These are phyloP conservation scores for Camptogramma bilineatum DNA, from an alignment of 2,888 invertebrate genomes.

Conservation along the genomic window DNA sequence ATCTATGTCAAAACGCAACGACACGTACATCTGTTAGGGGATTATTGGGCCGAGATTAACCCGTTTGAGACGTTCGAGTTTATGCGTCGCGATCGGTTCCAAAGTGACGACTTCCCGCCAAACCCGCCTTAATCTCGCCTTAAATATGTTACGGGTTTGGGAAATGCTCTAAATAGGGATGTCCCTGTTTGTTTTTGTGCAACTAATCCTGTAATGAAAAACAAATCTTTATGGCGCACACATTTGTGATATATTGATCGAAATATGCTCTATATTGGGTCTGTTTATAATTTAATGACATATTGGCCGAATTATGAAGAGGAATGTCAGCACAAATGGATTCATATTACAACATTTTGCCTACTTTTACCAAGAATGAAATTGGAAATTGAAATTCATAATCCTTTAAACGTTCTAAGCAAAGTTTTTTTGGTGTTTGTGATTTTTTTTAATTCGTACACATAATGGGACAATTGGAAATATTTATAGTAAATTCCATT, in stretches of 20 bases:
- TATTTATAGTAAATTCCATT: conserved; percentile 70
- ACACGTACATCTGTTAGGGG: conserved; percentile 83
- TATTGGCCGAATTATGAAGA: background rate
- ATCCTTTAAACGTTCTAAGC: conserved; percentile 49
- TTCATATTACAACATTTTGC: background rate
- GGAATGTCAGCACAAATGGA: background rate
- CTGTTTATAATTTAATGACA: background rate
- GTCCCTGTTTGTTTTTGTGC: conserved; percentile 62
- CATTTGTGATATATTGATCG: conserved; percentile 27
- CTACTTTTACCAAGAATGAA: background rate
- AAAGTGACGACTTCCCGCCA: conserved; percentile 76
- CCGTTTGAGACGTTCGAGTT: conserved; percentile 72
- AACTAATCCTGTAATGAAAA: conserved; percentile 55
- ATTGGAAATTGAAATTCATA: conserved; percentile 34
- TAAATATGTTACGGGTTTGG: conserved; percentile 72
- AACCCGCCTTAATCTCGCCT: conserved; percentile 71
- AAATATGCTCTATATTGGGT: conserved; percentile 10
- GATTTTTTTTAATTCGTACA: conserved; percentile 43
- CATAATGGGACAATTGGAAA: conserved; percentile 63
- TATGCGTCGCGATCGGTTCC: conserved; percentile 68
- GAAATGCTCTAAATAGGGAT: conserved; percentile 69
- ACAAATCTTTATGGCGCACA: conserved; percentile 34
- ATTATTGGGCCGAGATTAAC: conserved; percentile 77
- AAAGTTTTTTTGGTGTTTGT: conserved; percentile 24
- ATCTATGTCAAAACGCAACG: conserved; percentile 84